phyloP scores from a whole-genome alignment of 2,113 vertebrate genomes.

The Raja brachyura region DNA sequence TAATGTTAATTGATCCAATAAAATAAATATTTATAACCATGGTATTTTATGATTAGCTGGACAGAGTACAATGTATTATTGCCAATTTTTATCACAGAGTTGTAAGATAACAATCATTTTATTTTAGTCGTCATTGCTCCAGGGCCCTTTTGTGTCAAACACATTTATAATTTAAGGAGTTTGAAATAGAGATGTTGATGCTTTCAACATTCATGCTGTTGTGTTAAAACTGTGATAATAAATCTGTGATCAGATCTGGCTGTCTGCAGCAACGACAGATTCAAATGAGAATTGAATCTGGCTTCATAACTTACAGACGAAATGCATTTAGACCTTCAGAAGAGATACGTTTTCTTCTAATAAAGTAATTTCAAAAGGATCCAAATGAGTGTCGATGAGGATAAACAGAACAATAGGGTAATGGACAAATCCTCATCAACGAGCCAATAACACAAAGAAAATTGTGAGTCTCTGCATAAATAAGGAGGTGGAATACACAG shows the following conservation, averaged over 20 bases:
- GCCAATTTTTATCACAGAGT: background rate
- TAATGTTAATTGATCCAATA: conserved; percentile 6
- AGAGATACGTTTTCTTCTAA: background rate
- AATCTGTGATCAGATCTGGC: background rate
- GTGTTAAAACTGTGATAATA: background rate
- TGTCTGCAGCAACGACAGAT: background rate
- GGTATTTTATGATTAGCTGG: background rate
- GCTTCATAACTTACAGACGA: background rate
- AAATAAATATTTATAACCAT: conserved; percentile 20
- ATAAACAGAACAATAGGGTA: background rate
- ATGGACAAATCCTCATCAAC: background rate
- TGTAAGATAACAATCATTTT: conserved; percentile 10
- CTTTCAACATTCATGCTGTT: background rate
- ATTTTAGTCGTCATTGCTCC: background rate
- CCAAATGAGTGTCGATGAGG: background rate
- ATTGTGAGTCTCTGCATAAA: background rate
- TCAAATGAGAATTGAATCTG: background rate
- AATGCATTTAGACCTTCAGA: background rate
- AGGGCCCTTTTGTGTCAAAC: background rate
- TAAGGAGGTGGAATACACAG: background rate
- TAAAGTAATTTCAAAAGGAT: background rate
- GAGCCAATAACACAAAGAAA: background rate
- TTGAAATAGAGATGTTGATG: background rate
- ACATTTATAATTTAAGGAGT: background rate
- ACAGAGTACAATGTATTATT: background rate